Conservation (phyloP, 2,797 vertebrate genomes). For the Hypotaenidia okinawae region DNA sequence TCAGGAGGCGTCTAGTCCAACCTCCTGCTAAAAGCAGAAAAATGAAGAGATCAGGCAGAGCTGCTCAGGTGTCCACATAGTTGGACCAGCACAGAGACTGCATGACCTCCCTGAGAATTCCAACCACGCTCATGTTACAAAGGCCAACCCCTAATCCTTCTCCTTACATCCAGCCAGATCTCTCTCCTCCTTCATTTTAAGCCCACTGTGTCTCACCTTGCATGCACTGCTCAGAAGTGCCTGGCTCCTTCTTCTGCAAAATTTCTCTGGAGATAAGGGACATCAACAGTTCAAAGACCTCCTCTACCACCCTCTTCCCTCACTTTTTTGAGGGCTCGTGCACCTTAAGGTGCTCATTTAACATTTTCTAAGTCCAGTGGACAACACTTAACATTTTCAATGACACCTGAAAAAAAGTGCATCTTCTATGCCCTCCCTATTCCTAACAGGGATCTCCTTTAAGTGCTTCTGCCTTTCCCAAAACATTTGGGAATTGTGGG, state of each 20-base stretch:
- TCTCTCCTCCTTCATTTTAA: background rate
- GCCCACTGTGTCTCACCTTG: background rate
- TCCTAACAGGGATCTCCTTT: background rate
- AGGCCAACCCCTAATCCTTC: background rate
- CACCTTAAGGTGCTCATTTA: background rate
- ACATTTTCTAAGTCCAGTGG: background rate
- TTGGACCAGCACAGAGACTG: background rate
- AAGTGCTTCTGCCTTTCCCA: background rate
- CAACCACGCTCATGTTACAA: background rate
- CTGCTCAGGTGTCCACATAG: background rate
- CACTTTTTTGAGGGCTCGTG: background rate
- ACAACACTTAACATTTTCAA: background rate
- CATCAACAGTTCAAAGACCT: background rate
- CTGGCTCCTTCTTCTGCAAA: background rate
- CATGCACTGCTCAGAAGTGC: background rate
- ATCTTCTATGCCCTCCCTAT: background rate
- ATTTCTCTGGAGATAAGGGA: background rate
- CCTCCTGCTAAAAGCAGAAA: background rate
- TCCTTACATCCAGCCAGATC: background rate
- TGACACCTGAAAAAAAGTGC: background rate
- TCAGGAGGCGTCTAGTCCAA: background rate
- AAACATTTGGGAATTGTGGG: background rate
- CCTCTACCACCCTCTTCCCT: background rate
- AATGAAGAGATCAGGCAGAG: background rate
- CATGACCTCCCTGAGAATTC: background rate